These are phyloP conservation scores for Myrmophylax atrothorax DNA, from an alignment of 2,113 vertebrate genomes.

Conservation along the genomic window DNA sequence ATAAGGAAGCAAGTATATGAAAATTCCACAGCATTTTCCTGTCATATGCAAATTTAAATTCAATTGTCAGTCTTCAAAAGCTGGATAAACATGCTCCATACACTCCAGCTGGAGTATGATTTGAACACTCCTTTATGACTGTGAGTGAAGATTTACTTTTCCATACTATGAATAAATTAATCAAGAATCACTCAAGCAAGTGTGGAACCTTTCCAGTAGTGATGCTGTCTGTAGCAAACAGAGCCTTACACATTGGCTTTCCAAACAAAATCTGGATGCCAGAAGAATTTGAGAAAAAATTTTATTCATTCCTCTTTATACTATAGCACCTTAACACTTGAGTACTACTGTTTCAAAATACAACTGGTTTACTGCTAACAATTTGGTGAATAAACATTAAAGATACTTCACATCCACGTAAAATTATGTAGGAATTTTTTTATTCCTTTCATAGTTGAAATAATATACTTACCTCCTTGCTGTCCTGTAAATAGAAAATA, in stretches of 20 bases:
- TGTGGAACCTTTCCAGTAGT: neutral
- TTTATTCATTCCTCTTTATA: neutral
- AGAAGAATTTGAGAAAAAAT: neutral
- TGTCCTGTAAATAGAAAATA: conserved; percentile 70
- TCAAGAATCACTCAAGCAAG: neutral
- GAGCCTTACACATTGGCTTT: neutral
- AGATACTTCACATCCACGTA: neutral
- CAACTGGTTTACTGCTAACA: neutral
- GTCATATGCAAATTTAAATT: neutral
- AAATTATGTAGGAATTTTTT: neutral
- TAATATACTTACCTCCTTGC: conserved; percentile 66
- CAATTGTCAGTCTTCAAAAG: neutral
- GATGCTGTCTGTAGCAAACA: neutral
- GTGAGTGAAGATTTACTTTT: conserved; percentile 1
- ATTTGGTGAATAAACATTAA: neutral
- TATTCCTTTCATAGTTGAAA: conserved; percentile 42
- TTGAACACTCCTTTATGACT: neutral
- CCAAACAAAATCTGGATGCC: neutral
- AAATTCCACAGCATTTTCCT: neutral
- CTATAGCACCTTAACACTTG: neutral
- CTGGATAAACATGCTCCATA: neutral
- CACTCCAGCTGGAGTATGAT: neutral
- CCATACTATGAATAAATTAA: neutral
- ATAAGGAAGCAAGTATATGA: neutral
- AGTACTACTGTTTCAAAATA: neutral